Base-by-base conservation (phyloP, 2,797 vertebrate species). In the Scleropages formosus region DNA sequence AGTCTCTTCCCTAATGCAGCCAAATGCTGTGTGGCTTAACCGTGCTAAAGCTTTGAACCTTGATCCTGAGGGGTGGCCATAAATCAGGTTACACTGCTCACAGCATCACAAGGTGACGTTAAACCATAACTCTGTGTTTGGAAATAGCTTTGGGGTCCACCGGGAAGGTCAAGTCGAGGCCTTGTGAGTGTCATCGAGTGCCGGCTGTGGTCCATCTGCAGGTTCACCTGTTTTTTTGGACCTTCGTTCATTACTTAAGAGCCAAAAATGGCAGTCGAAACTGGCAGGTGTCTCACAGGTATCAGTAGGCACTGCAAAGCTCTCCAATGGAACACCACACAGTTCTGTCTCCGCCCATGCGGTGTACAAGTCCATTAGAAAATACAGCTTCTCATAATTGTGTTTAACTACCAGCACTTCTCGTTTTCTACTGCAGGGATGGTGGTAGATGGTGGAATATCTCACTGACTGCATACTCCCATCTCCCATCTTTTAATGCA, bases 231-330 rank as follows among this genome's bases (percentile, higher is more conserved):
- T 31, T 71, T 58, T 11, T 58, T 26, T 58, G 27, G 9, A 58
- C 24, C 68, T 27, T 56, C 71, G 68, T 71, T 71, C 71, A 71
- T 27, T 18, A 53, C 11, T 31, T 51, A 68, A 51, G 56, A 31
- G 27, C 26, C 27, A 53, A 31, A 56, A 16, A 26, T 24, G 16
- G 27, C 31, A 18, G 27, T 71, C 51, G 31, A 71, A 58, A 56
- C 47, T 24, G 26, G 66, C 46, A 51, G 47, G 69, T 71, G 16
- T 16, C 68, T 39, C 24, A 56, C 27, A 58, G 56, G 56, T 71
- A 27, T 58, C 68, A n/a, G 27, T 12, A 26, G 24, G 47, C 20
- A 18, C 16, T 26, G 51, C 49, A 70, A 56, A 70, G 9, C 31
- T 39, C 31, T 39, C 31, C 31, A 39, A 6, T 39, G 39, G 31